Conservation (phyloP, 92 coral and sea anemone genomes). For the Blastomussa wellsi region DNA sequence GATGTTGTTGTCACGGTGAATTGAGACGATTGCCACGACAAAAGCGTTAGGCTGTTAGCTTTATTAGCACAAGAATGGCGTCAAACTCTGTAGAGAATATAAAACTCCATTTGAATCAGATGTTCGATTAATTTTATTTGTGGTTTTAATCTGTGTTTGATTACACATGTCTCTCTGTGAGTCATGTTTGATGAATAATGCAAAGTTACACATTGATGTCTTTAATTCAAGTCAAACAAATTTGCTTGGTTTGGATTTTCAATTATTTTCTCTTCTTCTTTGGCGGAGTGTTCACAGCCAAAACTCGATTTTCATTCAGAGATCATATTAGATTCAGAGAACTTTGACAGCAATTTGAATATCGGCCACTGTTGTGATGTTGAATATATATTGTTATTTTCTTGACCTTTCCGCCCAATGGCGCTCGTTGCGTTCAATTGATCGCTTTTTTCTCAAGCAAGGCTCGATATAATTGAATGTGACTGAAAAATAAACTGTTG, state of each 20-base stretch:
- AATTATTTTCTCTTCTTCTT: neutral
- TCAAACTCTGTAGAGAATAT: neutral
- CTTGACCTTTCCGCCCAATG: constrained; percentile 20
- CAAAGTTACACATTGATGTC: neutral
- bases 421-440: neutral
- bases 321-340: neutral
- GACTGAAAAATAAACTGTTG: neutral
- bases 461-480: constrained; percentile 13
- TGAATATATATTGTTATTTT: neutral
- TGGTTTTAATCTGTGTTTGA: constrained; percentile 25
- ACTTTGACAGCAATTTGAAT: constrained; percentile 13
- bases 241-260: neutral
- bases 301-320: neutral
- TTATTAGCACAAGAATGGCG: neutral
- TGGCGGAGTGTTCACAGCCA: neutral
- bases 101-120: constrained; percentile 14
- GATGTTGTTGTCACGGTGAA: neutral
- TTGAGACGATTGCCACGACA: neutral
- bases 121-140: constrained; percentile 24
- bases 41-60: neutral
- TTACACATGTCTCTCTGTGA: constrained; percentile 10
- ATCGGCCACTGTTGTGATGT: constrained; percentile 2
- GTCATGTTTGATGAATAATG: neutral
- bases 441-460: neutral
- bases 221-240: constrained; percentile 18